Conservation (phyloP, 2,113 vertebrate genomes). For the Gymnocephalus cernua region DNA sequence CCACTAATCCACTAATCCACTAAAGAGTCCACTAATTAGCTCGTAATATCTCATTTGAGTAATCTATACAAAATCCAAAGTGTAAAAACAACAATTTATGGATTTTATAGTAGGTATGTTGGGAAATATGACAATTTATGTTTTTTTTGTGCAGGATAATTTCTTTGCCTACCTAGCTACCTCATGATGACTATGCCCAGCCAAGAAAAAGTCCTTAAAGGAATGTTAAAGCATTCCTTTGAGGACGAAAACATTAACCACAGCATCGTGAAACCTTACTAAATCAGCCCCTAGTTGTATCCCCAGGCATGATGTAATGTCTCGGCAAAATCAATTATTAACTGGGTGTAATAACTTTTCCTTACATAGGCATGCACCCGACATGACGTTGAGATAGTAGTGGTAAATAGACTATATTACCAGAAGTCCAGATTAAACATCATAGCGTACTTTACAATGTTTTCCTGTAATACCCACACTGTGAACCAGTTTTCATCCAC, state of each 20-base stretch:
- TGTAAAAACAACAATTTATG: neutral
- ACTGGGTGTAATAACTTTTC: conserved; percentile 1
- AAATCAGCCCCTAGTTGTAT: conserved; percentile 1
- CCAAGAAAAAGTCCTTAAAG: neutral
- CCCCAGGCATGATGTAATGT: conserved; percentile 1
- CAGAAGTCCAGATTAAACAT: conserved; percentile 1
- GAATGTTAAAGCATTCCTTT: neutral
- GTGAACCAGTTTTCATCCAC: conserved; percentile 5
- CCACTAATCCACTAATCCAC: too few relatives aligned
- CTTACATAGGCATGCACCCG: neutral
- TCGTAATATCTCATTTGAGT: neutral
- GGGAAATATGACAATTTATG: too few relatives aligned
- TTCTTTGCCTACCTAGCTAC: neutral
- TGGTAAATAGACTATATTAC: neutral
- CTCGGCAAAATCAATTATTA: conserved; percentile 15
- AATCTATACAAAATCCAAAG: neutral
- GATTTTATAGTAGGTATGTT: neutral
- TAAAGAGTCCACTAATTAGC: too few relatives aligned
- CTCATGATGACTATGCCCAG: neutral
- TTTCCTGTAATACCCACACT: conserved; percentile 15
- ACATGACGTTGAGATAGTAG: neutral
- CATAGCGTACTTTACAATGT: neutral
- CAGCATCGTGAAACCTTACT: neutral
- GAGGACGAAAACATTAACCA: neutral
- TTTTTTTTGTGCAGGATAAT: neutral